Conservation (phyloP, 2,797 vertebrate species). For the Pyrocephalus nanus region DNA sequence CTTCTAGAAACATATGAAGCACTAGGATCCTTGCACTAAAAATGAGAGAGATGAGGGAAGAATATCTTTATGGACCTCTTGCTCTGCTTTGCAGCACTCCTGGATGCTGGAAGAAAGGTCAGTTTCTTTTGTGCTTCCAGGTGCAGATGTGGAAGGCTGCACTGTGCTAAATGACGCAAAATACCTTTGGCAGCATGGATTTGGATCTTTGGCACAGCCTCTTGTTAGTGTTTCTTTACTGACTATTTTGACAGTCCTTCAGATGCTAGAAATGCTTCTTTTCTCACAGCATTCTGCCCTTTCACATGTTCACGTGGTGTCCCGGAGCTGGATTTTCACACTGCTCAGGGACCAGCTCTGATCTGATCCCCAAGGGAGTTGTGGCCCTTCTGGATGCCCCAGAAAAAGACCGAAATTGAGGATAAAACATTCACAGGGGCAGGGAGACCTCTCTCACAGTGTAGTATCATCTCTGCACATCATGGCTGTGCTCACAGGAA, state of each 20-base stretch:
- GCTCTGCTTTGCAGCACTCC: neutral
- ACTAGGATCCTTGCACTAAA: neutral
- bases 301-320: accelerated
- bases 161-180: neutral
- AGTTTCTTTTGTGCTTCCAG: neutral
- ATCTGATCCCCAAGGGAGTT: neutral
- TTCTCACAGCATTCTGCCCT: neutral
- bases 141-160: neutral
- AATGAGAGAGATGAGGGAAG: neutral
- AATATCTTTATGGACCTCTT: neutral
- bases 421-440: neutral
- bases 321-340: neutral
- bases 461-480: neutral
- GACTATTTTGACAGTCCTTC: neutral
- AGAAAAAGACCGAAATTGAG: neutral
- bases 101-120: neutral
- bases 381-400: neutral
- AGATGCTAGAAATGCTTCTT: neutral
- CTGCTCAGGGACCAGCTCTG: neutral
- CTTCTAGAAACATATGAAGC: neutral
- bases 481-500: neutral
- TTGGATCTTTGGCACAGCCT: neutral
- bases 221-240: neutral
- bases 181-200: neutral
- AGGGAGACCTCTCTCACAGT: neutral